These are phyloP conservation scores for Buphagus erythrorhynchus DNA, from an alignment of 2,797 vertebrate species.

Conservation along the genomic window DNA sequence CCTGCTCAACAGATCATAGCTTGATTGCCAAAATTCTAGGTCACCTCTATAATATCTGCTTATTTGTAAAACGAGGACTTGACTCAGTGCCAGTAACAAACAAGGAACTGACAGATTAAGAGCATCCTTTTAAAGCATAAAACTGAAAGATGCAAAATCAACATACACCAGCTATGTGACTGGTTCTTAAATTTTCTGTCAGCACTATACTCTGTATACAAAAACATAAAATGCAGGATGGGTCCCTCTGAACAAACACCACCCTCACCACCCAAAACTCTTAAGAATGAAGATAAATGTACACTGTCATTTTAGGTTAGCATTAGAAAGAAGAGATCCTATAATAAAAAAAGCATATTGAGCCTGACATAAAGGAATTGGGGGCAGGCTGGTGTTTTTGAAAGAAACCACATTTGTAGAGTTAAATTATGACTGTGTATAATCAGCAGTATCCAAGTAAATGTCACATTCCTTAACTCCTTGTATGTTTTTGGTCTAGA, in stretches of 20 bases:
- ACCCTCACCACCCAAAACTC: neutral
- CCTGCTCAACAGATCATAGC: neutral
- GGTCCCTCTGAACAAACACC: neutral
- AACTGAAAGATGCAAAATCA: neutral
- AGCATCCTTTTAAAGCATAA: neutral
- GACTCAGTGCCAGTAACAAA: conserved; percentile 2
- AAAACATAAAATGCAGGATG: neutral
- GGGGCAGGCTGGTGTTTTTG: neutral
- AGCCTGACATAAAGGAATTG: neutral
- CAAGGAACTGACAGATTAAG: neutral
- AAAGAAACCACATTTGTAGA: neutral
- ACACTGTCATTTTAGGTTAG: neutral
- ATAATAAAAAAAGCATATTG: neutral
- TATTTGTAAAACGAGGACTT: neutral
- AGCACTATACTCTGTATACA: neutral
- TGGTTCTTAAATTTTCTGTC: neutral
- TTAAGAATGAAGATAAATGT: neutral
- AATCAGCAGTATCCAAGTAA: neutral
- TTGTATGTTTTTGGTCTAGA: neutral
- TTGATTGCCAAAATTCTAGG: conserved; percentile 35
- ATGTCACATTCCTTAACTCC: neutral
- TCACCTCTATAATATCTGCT: neutral
- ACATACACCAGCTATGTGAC: neutral
- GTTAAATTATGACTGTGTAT: neutral
- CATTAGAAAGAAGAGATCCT: neutral